These are phyloP conservation scores for Protobothrops mucrosquamatus DNA, from an alignment of 2,113 vertebrate species.

Conservation along the genomic window DNA sequence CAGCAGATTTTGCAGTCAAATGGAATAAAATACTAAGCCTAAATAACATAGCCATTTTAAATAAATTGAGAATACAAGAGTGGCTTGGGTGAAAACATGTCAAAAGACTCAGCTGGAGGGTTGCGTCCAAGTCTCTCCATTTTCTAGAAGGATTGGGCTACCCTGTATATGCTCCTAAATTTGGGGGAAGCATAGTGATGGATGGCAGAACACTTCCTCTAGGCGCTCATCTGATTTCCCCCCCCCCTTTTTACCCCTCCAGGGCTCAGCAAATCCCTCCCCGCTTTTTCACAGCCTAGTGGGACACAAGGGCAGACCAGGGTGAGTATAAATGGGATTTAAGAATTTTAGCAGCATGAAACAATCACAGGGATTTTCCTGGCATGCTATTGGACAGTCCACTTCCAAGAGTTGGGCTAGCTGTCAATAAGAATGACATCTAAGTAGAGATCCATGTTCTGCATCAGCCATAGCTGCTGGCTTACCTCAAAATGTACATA, in stretches of 20 bases:
- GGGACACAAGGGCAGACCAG: conserved; percentile 27
- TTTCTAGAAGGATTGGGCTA: not conserved
- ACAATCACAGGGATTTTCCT: not conserved
- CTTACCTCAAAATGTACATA: not conserved
- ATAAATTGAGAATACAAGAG: not conserved
- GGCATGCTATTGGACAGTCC: not conserved
- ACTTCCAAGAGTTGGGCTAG: not conserved
- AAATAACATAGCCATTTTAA: not conserved
- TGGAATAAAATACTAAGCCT: not conserved
- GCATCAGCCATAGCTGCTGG: not conserved
- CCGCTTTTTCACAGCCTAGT: conserved; percentile 16
- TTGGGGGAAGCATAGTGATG: not conserved
- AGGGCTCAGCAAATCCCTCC: conserved; percentile 54
- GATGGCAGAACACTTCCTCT: not conserved
- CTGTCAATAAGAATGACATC: not conserved
- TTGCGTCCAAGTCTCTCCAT: not conserved
- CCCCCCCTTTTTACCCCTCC: conserved; percentile 29
- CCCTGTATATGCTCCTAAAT: not conserved
- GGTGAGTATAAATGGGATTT: conserved; percentile 44
- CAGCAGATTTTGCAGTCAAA: not conserved
- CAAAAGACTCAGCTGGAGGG: not conserved
- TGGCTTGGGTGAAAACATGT: not conserved
- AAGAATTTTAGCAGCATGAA: not conserved
- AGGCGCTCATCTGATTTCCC: too few relatives aligned
- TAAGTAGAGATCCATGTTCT: not conserved